A percentile compares a stretch with the other conserved stretches of the same genome.
Conservation (phyloP, 2,113 vertebrate genomes). For the Periophthalmus modestus region DNA sequence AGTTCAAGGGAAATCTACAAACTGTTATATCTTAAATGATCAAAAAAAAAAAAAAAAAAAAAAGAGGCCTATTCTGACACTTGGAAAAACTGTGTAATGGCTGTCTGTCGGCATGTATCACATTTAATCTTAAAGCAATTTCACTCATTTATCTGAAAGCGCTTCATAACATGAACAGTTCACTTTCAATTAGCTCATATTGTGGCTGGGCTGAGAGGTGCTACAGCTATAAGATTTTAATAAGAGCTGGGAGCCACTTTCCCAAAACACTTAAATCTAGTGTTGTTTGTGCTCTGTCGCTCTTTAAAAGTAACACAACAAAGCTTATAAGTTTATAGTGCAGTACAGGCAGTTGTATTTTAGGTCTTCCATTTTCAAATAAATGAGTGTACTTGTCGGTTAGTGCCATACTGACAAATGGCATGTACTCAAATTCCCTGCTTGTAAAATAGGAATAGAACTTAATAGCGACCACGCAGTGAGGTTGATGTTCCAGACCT, state of each 20-base stretch:
- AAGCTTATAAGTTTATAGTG: background rate
- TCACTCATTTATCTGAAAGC: background rate
- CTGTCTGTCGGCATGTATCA: background rate
- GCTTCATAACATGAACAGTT: background rate
- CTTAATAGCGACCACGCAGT: background rate
- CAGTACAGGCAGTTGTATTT: background rate
- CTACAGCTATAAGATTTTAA: background rate
- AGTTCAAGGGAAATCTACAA: too few species aligned
- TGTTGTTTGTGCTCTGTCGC: background rate
- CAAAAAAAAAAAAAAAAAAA: too few species aligned
- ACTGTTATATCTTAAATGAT: too few species aligned
- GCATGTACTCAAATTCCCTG: background rate
- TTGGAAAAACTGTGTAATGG: background rate
- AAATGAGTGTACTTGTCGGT: background rate
- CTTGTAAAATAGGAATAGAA: background rate
- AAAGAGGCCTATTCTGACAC: too few species aligned
- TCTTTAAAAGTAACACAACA: conserved; percentile 1
- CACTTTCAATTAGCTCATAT: background rate
- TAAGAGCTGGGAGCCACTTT: background rate
- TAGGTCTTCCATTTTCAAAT: too few species aligned
- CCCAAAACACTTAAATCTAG: background rate
- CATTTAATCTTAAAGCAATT: background rate
- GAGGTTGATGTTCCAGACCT: background rate
- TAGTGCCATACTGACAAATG: background rate
- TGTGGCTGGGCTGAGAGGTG: background rate